phyloP scores from a whole-genome alignment of 2,113 vertebrate species.

The Hucho hucho region DNA sequence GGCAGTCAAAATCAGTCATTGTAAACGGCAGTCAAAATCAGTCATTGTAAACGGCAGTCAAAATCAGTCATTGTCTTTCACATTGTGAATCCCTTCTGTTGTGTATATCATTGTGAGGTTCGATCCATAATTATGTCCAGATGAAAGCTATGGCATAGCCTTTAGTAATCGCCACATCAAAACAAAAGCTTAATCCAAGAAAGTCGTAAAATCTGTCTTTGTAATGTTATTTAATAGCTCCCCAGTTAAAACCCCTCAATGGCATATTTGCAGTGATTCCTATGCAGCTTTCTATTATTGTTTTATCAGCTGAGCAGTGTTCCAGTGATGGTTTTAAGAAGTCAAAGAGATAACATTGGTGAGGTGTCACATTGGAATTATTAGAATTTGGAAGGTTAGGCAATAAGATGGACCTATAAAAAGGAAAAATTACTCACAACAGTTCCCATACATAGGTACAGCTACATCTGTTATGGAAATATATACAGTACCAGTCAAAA shows the following conservation, averaged over 20 bases:
- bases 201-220: conserved; percentile 15
- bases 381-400: conserved; percentile 23
- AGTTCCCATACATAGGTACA: background rate
- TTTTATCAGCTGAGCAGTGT: background rate
- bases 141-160: conserved; percentile 2
- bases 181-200: conserved; percentile 22
- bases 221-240: too few relatives aligned
- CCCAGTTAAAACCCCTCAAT: background rate
- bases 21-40: too few relatives aligned
- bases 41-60: too few relatives aligned
- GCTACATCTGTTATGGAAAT: background rate
- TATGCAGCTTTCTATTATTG: background rate
- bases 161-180: conserved; percentile 9
- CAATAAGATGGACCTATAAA: conserved; percentile 24
- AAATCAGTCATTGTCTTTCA: too few relatives aligned
- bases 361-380: too few relatives aligned
- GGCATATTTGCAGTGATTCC: background rate
- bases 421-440: background rate
- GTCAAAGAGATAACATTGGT: conserved; percentile 5
- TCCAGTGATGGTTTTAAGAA: background rate
- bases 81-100: too few relatives aligned
- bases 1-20: too few relatives aligned
- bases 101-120: conserved; percentile 3
- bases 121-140: background rate
- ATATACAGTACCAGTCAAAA: background rate